A percentile compares a stretch with the other conserved stretches of the same genome.
Evolutionary conservation across 2,888 invertebrate species (phyloP).

Genomic region (Aphodius sticticus): DNA sequence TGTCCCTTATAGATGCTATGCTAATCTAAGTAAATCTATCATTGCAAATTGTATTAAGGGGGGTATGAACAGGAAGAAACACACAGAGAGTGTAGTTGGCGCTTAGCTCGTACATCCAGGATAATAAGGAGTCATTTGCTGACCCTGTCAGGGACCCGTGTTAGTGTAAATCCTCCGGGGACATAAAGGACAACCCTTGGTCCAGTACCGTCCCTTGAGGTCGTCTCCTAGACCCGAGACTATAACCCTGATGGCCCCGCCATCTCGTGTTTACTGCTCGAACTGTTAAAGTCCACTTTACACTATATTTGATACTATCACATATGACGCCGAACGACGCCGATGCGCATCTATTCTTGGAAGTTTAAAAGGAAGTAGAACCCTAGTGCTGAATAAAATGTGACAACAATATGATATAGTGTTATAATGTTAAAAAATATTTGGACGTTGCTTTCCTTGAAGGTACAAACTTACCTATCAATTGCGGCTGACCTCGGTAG

Average conservation of each 20-base stretch:
- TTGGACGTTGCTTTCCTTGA: too few species aligned
- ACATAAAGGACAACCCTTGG: constrained; percentile 43
- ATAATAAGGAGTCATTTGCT: constrained; percentile 42
- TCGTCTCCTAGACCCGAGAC: constrained; percentile 31
- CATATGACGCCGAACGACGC: not conserved
- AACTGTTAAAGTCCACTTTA: constrained; percentile 46
- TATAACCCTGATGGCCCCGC: constrained; percentile 40
- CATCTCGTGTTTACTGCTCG: constrained; percentile 44
- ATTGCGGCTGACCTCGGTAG: too few species aligned
- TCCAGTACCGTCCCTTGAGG: constrained; percentile 35
- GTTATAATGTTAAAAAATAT: too few species aligned
- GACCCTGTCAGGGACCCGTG: constrained; percentile 40
- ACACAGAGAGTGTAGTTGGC: not conserved
- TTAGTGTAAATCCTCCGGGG: constrained; percentile 42
- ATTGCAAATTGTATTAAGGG: not conserved
- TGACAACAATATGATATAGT: too few species aligned
- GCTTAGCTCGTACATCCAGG: constrained; percentile 8
- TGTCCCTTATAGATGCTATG: not conserved
- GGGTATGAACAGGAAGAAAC: not conserved
- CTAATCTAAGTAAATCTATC: not conserved
- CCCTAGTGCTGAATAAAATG: too few species aligned
- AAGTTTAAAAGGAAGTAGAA: too few species aligned
- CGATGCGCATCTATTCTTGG: too few species aligned
- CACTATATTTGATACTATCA: constrained; percentile 34
- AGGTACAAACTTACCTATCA: too few species aligned